Evolutionary conservation across 1,140 invertebrate species (phyloP).

Genomic region (Triops cancriformis): DNA sequence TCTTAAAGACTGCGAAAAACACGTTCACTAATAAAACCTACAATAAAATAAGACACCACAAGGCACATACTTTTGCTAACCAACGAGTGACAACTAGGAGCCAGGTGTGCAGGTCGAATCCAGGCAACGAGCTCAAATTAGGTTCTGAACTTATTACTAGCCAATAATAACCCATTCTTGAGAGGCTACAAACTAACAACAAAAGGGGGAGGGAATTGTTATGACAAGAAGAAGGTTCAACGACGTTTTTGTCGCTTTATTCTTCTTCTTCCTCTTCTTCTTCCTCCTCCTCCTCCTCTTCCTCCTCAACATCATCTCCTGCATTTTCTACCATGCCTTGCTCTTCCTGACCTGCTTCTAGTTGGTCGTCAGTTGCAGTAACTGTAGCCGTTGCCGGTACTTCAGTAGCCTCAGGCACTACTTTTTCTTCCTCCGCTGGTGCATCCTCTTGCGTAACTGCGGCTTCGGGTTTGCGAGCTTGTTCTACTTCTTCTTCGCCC

Average conservation of each 20-base stretch:
- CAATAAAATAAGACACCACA: neutral
- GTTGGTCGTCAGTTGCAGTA: neutral
- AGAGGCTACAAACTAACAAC: neutral
- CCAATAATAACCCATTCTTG: constrained; percentile 2
- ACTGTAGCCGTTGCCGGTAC: neutral
- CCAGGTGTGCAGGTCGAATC: constrained; percentile 12
- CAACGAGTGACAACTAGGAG: constrained; percentile 8
- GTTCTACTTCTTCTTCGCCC: neutral
- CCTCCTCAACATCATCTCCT: neutral
- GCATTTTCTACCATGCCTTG: neutral
- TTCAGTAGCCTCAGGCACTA: neutral
- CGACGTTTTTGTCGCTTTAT: neutral
- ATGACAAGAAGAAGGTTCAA: neutral
- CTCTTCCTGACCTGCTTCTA: constrained; percentile 9
- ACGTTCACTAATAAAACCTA: neutral
- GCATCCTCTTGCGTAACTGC: neutral
- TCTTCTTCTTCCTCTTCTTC: neutral
- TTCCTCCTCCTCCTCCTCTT: neutral
- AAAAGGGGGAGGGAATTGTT: neutral
- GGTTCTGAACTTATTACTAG: neutral
- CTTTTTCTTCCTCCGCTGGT: neutral
- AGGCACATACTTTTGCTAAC: neutral
- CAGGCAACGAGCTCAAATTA: constrained; percentile 4
- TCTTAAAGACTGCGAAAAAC: neutral
- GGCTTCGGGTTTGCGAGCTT: neutral